Base-by-base conservation (phyloP, 2,888 invertebrate genomes). In the Amphipyra tragopoginis region DNA sequence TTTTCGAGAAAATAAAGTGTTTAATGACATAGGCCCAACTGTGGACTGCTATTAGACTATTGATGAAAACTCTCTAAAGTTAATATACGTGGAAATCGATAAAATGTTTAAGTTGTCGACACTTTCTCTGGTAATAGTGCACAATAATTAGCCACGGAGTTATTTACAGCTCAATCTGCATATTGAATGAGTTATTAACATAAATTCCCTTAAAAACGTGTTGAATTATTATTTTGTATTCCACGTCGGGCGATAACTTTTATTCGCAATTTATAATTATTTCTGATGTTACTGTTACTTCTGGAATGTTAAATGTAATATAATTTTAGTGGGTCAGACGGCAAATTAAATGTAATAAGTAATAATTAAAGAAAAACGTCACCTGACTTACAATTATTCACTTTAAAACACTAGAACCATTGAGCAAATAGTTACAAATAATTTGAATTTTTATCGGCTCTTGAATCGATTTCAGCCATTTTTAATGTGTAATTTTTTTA, bases 101-200 rank as follows among this genome's bases (percentile, higher is more conserved):
- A 58, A 58, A 58, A 47, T 42, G 38, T 57, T 26, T 29, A 55
- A 38, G n/a, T 60, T 50, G 42, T 38, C 34, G 21, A 56, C 65
- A 71, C 67, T 77, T 76, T 71, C 71, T 34, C 77, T 64, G 51
- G 64, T 65, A 49, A 55, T 55, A 53, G 50, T 65, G 36, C 54
- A 61, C 44, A 54, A 57, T 63, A 64, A 66, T 71, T 67, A 52
- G 21, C 52, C 0, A 11, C 29, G 21, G 15, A 26, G 40, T 53
- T 56, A 43, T 65, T 69, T 54, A 77, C 58, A 36, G n/a, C 49
- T 34, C 53, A 63, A 77, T 77, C 63, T 77, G 66, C 77, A 77
- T 77, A 74, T 52, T 69, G 47, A 77, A 54, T 65, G 56, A 69
- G 53, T 74, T 65, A 65, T 72, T 59, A 36, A 59, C 68, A 75